phyloP scores from a whole-genome alignment of 1,140 invertebrate species.

The Dufourea novaeangliae region DNA sequence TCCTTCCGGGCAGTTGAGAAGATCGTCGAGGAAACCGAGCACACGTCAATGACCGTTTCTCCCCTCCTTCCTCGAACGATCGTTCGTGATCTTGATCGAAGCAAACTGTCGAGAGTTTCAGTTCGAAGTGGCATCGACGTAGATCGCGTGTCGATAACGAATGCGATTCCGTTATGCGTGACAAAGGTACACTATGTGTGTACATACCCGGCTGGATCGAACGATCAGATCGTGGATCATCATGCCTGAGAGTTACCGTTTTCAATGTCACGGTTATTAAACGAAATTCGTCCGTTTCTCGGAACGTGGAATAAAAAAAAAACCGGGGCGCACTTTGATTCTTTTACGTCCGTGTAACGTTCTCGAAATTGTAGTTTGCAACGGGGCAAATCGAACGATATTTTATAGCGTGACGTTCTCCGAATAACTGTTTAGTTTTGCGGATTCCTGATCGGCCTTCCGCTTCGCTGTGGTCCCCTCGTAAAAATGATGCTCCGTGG shows the following conservation, averaged over 20 bases:
- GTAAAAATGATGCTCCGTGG: not conserved
- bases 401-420: not conserved
- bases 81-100: constrained; percentile 20
- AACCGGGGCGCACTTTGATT: too few species aligned
- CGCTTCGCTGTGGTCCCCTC: not conserved
- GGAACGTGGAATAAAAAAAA: too few species aligned
- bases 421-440: not conserved
- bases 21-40: constrained; percentile 23
- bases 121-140: constrained; percentile 53
- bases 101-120: constrained; percentile 41
- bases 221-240: not conserved
- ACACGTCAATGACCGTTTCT: constrained; percentile 49
- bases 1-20: constrained; percentile 55
- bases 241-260: not conserved
- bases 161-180: constrained; percentile 67
- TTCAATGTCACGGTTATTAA: not conserved
- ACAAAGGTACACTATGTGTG: too few species aligned
- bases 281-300: too few species aligned
- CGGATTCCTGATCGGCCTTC: not conserved
- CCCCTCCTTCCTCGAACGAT: constrained; percentile 1
- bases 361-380: not conserved
- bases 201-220: not conserved
- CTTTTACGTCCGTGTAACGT: too few species aligned
- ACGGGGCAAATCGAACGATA: not conserved
- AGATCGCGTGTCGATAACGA: constrained; percentile 73